Conservation (phyloP, 2,888 invertebrate species). For the Drosophila parthenogenetica region DNA sequence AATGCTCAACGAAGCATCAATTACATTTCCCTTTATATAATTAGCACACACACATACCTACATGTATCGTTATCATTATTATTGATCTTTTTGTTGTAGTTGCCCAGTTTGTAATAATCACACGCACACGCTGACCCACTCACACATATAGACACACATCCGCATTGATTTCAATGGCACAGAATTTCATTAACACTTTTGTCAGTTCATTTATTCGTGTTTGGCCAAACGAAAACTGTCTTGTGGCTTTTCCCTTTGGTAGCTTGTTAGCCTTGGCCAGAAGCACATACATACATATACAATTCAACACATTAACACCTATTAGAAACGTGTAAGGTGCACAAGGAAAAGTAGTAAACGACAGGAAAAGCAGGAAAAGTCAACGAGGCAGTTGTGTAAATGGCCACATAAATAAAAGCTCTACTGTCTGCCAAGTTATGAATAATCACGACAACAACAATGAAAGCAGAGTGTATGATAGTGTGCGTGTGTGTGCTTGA, state of each 20-base stretch:
- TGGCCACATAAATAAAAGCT: slow-evolving; percentile 73
- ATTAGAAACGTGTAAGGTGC: slow-evolving; percentile 46
- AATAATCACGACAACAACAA: slow-evolving; percentile 69
- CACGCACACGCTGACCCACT: not conserved
- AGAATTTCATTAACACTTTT: slow-evolving; percentile 47
- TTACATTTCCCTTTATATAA: slow-evolving; percentile 6
- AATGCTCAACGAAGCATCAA: not conserved
- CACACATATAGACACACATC: not conserved
- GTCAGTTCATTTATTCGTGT: slow-evolving; percentile 41
- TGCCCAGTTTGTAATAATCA: slow-evolving; percentile 1
- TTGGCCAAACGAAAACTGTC: slow-evolving; percentile 14
- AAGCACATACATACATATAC: slow-evolving; percentile 35
- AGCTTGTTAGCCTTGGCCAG: slow-evolving; percentile 14
- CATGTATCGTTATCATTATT: slow-evolving; percentile 17
- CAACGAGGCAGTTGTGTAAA: slow-evolving; percentile 65
- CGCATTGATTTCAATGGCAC: not conserved
- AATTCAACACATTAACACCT: slow-evolving; percentile 76
- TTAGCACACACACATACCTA: slow-evolving; percentile 5
- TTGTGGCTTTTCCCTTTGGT: slow-evolving; percentile 4
- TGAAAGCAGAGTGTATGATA: not conserved
- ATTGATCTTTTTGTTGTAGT: slow-evolving; percentile 16
- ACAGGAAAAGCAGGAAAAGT: slow-evolving; percentile 38
- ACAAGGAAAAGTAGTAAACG: slow-evolving; percentile 16
- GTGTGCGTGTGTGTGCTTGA: slow-evolving; percentile 7
- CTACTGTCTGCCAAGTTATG: slow-evolving; percentile 76